Evolutionary conservation across 2,797 vertebrate genomes (phyloP).

Genomic region (Valencia hispanica): DNA sequence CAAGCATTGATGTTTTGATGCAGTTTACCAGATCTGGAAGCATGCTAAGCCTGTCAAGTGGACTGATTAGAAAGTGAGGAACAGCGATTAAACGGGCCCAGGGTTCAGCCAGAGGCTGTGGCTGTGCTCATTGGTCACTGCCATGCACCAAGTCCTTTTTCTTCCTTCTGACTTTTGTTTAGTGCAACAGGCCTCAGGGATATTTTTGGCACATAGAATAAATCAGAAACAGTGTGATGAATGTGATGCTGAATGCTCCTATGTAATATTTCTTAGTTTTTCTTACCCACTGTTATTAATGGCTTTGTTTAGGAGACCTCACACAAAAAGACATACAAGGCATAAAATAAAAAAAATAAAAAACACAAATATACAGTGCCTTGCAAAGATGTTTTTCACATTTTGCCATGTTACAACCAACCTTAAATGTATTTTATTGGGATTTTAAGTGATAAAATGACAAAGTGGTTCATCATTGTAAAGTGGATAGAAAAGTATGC

Average conservation of each 20-base stretch:
- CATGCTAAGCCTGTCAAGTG: conserved; percentile 29
- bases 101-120: conserved; percentile 57
- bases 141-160: conserved; percentile 56
- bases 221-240: conserved; percentile 47
- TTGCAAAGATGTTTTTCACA: neutral
- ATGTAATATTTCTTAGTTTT: conserved; percentile 1
- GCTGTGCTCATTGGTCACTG: conserved; percentile 64
- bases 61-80: conserved; percentile 53
- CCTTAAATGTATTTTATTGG: neutral
- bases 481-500: neutral
- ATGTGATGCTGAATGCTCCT: conserved; percentile 27
- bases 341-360: neutral
- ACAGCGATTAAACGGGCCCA: conserved; percentile 59
- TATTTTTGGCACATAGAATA: conserved; percentile 33
- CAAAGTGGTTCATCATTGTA: neutral
- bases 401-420: neutral
- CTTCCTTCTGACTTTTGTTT: conserved; percentile 50
- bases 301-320: conserved; percentile 4
- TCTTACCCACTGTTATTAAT: neutral
- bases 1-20: conserved; percentile 26
- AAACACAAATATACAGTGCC: neutral
- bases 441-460: neutral
- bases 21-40: conserved; percentile 25
- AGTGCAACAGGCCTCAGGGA: conserved; percentile 40
- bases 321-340: neutral